Evolutionary conservation across 2,113 vertebrate species (phyloP).

Genomic region (Podiceps cristatus): DNA sequence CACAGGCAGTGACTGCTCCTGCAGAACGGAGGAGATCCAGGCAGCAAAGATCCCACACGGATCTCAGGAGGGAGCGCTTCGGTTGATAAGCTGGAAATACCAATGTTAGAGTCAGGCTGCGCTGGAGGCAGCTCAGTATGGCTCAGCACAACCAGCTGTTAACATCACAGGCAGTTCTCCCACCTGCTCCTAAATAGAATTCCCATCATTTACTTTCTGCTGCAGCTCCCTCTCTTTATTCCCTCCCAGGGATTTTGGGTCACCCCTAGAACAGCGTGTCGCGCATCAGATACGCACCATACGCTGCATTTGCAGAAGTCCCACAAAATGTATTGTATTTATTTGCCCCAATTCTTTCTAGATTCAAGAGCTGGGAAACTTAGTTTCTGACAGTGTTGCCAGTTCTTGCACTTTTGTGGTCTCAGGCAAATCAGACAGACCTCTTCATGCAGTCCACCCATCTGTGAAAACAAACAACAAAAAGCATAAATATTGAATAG

Average conservation of each 20-base stretch:
- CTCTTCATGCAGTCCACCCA: background rate
- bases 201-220: background rate
- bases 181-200: background rate
- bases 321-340: background rate
- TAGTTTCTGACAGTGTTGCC: background rate
- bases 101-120: background rate
- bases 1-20: background rate
- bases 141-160: background rate
- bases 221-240: background rate
- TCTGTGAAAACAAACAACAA: background rate
- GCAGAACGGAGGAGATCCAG: background rate
- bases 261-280: background rate
- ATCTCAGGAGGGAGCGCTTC: background rate
- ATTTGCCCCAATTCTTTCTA: background rate
- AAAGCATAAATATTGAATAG: background rate
- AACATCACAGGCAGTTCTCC: background rate
- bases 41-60: background rate
- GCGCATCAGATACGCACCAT: accelerated
- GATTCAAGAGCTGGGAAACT: background rate
- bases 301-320: background rate
- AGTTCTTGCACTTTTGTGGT: background rate
- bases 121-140: background rate
- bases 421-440: background rate
- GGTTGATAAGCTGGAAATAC: background rate
- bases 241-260: background rate